Base-by-base conservation (phyloP, 1,140 invertebrate genomes). In the Aethina tumida region DNA sequence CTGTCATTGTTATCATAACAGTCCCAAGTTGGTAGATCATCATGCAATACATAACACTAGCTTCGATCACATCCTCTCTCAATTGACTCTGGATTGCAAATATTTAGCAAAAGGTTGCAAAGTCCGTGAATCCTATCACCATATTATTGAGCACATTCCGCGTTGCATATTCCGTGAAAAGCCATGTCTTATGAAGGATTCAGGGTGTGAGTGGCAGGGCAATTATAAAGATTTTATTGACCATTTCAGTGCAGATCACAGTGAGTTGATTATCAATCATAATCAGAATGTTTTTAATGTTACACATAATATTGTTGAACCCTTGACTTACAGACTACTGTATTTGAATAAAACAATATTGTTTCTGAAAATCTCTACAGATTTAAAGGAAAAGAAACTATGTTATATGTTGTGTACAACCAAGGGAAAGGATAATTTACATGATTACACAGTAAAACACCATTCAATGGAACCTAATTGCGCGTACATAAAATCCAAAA, bases 381-480 rank as follows among this genome's bases (percentile, higher is more conserved):
- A 39, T 34, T 18, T 38, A 20, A 19, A 30, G 16, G 34, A 34
- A 21, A 46, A 47, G n/a, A 41, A 41, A 28, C 22, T 52, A 13
- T 24, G 37, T 16, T 50, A 52, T 19, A 36, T 47, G 21, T 26
- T 52, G 9, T 52, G 44, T 31, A 45, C 40, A 41, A 36, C 50
- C 9, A 50, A 45, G 41, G 44, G 47, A 24, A 29, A 35, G 14
- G 36, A 43, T 27, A 39, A 31, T 26, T 38, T 32, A 36, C 43
- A 41, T 44, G 36, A 49, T 27, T 52, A 48, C 35, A 38, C 39
- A 18, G 47, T 52, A 6, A 52, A 52, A 30, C 49, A 52, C 33
- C 41, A 45, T n/a, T n/a, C n/a, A n/a, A n/a, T n/a, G n/a, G 49
- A 47, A 14, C 29, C 31, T 19, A 52, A 40, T 36, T 31, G 43